These are phyloP conservation scores for Nymphalis polychloros DNA, from an alignment of 2,888 invertebrate species.

Conservation along the genomic window DNA sequence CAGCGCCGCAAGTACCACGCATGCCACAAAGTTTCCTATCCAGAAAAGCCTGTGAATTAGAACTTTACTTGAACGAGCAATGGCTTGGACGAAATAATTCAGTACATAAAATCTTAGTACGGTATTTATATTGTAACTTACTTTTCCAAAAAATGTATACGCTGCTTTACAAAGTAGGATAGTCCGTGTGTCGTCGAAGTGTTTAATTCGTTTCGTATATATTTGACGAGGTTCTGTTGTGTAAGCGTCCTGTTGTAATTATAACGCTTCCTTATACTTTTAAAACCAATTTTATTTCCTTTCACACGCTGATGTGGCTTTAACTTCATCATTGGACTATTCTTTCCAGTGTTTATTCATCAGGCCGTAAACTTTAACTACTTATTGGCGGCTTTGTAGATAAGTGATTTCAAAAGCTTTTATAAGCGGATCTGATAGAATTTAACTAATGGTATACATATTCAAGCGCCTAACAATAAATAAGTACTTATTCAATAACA, in stretches of 20 bases:
- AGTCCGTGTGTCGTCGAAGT: conserved; percentile 66
- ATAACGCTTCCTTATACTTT: conserved; percentile 52
- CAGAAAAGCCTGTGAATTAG: conserved; percentile 64
- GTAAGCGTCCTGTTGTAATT: conserved; percentile 54
- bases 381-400: background rate
- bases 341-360: background rate
- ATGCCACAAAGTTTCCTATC: conserved; percentile 53
- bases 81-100: background rate
- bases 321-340: conserved; percentile 10
- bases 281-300: conserved; percentile 38
- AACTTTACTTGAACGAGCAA: background rate
- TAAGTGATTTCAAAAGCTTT: conserved; percentile 6
- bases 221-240: conserved; percentile 43
- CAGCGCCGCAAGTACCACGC: conserved; percentile 50
- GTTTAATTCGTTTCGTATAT: conserved; percentile 61
- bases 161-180: conserved; percentile 58
- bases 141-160: conserved; percentile 68
- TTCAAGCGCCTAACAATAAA: conserved; percentile 13
- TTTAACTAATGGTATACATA: conserved; percentile 5
- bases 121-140: conserved; percentile 37
- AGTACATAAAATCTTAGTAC: background rate
- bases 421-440: background rate
- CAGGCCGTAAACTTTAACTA: background rate
- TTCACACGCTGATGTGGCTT: conserved; percentile 14
- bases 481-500: conserved; percentile 11